Evolutionary conservation across 2,888 invertebrate genomes (phyloP), one percentile per base, ranked within the genome.

Genomic region (Notodonta ziczac): DNA sequence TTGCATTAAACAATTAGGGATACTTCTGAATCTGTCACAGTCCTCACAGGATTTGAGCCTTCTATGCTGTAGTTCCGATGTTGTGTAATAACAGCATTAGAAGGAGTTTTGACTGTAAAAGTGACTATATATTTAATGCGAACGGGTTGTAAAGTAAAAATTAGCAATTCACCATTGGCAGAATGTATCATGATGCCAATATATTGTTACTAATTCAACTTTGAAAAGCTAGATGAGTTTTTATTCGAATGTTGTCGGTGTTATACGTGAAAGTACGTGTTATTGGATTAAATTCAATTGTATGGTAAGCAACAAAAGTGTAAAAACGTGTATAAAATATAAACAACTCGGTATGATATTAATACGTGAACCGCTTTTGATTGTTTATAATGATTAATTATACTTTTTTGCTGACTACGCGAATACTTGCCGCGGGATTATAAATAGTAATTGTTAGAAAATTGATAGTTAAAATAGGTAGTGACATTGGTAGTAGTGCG

Each of bases 211-310:
- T 5, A 14, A 4, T 14, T 5, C 3, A 14, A 58, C 55, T 63
- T 56, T 61, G 59, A 56, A 59, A 58, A 57, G 62, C 57, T 60
- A 63, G 59, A 58, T 62, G 58, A 57, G 63, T 69, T 64, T 56
- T 51, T 57, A 61, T 59, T 63, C 57, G 51, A n/a, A 53, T 64
- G 60, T 72, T 71, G 70, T 73, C 61, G 72, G 68, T 72, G 66
- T 73, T 63, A 72, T 65, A 67, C 74, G 73, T 65, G 64, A 70
- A 71, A 56, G 62, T 72, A 64, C 42, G 8, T 55, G 58, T 63
- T 56, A 61, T 65, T 58, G 67, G 58, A 66, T 72, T 59, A 63
- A 56, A 72, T 74, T 61, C 62, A 73, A 72, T 35, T 70, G 64
- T 65, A 65, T 56, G 39, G 32, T 52, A 5, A 52, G 32, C 52